Evolutionary conservation across 64 coral and sea anemone genomes (phyloP).

Genomic region (Actinia tenebrosa): DNA sequence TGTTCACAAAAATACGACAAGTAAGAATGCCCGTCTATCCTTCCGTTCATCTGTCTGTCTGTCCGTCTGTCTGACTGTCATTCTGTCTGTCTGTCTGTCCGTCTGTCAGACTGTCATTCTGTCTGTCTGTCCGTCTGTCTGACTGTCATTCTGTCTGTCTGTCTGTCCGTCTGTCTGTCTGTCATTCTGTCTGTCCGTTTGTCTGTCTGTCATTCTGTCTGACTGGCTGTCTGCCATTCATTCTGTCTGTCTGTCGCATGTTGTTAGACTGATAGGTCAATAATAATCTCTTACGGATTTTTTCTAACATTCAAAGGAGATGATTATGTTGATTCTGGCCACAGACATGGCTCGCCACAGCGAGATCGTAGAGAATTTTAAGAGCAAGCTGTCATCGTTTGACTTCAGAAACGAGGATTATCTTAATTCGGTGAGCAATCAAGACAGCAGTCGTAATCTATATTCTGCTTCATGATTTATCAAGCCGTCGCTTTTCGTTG

Average conservation of each 20-base stretch:
- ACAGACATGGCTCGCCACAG: slow-evolving; percentile 82
- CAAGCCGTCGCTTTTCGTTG: not conserved
- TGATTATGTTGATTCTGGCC: slow-evolving; percentile 70
- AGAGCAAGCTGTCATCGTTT: slow-evolving; percentile 67
- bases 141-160: not conserved
- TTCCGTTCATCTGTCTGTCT: no score
- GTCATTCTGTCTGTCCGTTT: no score
- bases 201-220: not conserved
- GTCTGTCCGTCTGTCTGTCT: not conserved
- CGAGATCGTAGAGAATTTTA: slow-evolving; percentile 67
- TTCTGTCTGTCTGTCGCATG: not conserved
- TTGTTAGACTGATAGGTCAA: no score
- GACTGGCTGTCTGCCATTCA: not conserved
- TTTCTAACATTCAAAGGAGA: slow-evolving; percentile 13
- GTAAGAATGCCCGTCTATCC: slow-evolving; percentile 12
- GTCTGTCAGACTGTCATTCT: no score
- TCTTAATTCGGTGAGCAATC: slow-evolving; percentile 56
- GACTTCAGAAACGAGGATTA: slow-evolving; percentile 74
- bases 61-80: not conserved
- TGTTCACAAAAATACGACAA: slow-evolving; percentile 64
- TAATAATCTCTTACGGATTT: not conserved
- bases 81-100: not conserved
- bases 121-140: not conserved
- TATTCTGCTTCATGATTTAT: no score
- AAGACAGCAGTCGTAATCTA: not conserved